A percentile compares a stretch with the other conserved stretches of the same genome.
Evolutionary conservation across 2,797 vertebrate genomes (phyloP).

Genomic region (Gallinago solitaria): DNA sequence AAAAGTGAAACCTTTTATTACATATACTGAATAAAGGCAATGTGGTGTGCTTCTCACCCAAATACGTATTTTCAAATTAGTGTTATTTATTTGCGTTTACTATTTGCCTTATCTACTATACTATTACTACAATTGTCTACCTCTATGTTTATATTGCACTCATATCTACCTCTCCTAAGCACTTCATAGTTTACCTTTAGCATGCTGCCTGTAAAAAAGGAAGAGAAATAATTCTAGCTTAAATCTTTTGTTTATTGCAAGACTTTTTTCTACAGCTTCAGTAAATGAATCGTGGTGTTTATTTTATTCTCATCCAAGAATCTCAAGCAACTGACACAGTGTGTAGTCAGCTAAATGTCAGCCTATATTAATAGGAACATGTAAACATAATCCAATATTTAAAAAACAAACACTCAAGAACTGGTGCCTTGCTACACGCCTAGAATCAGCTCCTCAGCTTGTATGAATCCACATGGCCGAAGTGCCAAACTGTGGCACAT

Average conservation of each 20-base stretch:
- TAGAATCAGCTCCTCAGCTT: neutral
- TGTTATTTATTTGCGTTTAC: neutral
- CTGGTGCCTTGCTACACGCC: neutral
- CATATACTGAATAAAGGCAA: neutral
- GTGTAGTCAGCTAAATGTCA: slow-evolving; percentile 38
- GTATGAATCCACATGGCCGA: neutral
- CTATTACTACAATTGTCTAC: neutral
- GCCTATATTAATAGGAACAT: slow-evolving; percentile 26
- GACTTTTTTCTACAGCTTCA: neutral
- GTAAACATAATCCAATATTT: slow-evolving; percentile 60
- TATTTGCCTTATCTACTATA: neutral
- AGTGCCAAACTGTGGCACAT: neutral
- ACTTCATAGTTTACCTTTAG: neutral
- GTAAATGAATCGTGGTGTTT: slow-evolving; percentile 26
- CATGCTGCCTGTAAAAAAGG: neutral
- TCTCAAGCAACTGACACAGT: slow-evolving; percentile 17
- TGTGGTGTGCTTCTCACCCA: neutral
- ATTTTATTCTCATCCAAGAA: slow-evolving; percentile 34
- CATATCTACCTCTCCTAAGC: neutral
- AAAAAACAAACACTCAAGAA: slow-evolving; percentile 40
- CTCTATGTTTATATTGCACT: neutral
- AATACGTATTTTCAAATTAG: neutral
- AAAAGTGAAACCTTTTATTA: neutral
- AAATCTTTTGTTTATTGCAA: neutral
- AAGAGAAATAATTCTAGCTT: neutral